A percentile compares a stretch with the other conserved stretches of the same genome.
Conservation (phyloP, 1,140 invertebrate species). For the Eriosoma lanigerum region DNA sequence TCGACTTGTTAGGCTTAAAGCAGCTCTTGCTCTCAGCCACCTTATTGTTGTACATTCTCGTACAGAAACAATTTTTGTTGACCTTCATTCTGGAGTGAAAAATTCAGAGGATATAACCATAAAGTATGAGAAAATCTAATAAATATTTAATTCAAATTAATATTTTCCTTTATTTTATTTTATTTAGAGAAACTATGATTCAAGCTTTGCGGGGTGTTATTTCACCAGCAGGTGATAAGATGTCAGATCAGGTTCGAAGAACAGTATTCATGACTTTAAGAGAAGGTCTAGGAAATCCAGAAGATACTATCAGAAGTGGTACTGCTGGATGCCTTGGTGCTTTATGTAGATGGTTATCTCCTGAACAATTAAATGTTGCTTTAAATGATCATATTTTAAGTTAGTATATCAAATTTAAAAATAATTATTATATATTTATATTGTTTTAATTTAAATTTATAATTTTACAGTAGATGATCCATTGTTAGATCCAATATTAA, state of each 20-base stretch:
- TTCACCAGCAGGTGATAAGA: constrained; percentile 81
- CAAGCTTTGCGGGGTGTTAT: constrained; percentile 85
- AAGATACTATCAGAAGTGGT: constrained; percentile 77
- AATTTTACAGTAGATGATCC: constrained; percentile 63
- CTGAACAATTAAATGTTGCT: constrained; percentile 74
- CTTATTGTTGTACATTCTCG: constrained; percentile 87
- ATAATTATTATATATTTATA: background rate
- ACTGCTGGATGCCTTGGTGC: constrained; percentile 88
- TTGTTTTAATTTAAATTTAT: background rate
- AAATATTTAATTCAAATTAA: constrained; percentile 12
- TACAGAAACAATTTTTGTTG: constrained; percentile 84
- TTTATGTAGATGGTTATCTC: constrained; percentile 73
- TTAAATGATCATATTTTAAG: constrained; percentile 76
- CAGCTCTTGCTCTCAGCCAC: constrained; percentile 83
- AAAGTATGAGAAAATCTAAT: constrained; percentile 60
- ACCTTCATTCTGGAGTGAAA: constrained; percentile 85
- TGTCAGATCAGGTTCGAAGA: constrained; percentile 78
- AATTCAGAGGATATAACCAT: constrained; percentile 79
- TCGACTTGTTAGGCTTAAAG: constrained; percentile 83
- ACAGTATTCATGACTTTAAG: constrained; percentile 74
- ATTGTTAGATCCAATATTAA: constrained; percentile 70
- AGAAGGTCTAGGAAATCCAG: constrained; percentile 69
- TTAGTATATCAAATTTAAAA: constrained; percentile 57
- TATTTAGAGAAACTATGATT: constrained; percentile 80
- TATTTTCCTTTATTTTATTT: background rate